phyloP scores from a whole-genome alignment of 1,140 invertebrate species.

The Apolygus lucorum region DNA sequence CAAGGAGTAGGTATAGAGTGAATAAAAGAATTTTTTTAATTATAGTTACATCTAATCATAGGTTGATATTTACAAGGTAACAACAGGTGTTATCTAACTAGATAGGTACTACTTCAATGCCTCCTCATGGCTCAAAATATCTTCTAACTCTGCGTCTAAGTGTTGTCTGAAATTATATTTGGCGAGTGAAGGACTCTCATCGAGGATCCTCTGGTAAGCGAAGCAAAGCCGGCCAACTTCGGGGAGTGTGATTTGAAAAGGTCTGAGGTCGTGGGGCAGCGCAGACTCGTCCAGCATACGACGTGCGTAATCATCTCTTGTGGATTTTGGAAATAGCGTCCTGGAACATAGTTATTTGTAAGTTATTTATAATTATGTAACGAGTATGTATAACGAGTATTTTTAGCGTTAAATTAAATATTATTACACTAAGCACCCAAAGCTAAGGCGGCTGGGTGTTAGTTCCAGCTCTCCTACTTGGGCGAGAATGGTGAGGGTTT shows the following conservation, averaged over 20 bases:
- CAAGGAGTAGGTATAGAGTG: too few species aligned
- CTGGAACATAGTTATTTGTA: slow-evolving; percentile 37
- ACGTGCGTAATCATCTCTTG: slow-evolving; percentile 52
- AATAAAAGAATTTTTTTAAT: too few species aligned
- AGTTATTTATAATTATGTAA: neutral
- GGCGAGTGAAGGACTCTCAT: slow-evolving; percentile 57
- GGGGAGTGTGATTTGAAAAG: slow-evolving; percentile 63
- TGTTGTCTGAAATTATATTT: slow-evolving; percentile 55
- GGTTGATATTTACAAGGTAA: too few species aligned
- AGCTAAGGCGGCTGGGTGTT: neutral
- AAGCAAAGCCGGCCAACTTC: slow-evolving; percentile 69
- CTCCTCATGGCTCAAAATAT: neutral
- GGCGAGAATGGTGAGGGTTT: neutral
- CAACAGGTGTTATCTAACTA: too few species aligned
- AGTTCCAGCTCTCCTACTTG: neutral
- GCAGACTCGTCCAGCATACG: slow-evolving; percentile 64
- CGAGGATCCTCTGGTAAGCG: slow-evolving; percentile 63
- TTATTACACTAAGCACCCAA: neutral
- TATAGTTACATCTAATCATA: too few species aligned
- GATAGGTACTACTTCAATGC: too few species aligned
- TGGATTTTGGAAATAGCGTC: slow-evolving; percentile 66
- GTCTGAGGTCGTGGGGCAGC: slow-evolving; percentile 55
- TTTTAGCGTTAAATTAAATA: neutral
- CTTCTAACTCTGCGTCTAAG: neutral
- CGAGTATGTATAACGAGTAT: neutral